phyloP scores from a whole-genome alignment of 2,797 vertebrate genomes.

The Phalloptychus januarius region DNA sequence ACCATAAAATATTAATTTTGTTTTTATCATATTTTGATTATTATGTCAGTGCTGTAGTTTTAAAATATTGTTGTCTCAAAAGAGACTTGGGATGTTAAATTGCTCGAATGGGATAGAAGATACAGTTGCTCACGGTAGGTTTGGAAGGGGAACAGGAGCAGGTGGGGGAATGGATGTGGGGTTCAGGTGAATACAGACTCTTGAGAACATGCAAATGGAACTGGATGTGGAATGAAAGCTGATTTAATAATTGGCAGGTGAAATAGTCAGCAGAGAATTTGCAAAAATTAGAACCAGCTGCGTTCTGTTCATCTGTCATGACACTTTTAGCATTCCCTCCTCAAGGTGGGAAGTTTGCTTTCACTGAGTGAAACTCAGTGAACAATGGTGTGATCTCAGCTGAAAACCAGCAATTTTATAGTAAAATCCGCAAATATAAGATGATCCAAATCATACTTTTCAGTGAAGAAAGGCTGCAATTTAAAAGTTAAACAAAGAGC shows the following conservation, averaged over 20 bases:
- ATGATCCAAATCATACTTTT: not conserved
- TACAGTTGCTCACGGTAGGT: not conserved
- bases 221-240: constrained; percentile 22
- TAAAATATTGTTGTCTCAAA: not conserved
- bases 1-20: too few relatives aligned
- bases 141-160: constrained; percentile 10
- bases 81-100: not conserved
- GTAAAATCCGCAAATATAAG: not conserved
- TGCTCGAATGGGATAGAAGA: not conserved
- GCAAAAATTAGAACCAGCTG: constrained; percentile 25
- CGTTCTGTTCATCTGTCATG: not conserved
- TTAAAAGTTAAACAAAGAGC: not conserved
- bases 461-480: not conserved
- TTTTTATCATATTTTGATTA: not conserved
- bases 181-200: constrained; percentile 15
- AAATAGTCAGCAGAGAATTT: constrained; percentile 18
- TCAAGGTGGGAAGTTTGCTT: not conserved
- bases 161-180: constrained; percentile 2
- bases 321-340: not conserved
- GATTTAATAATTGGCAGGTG: constrained; percentile 33
- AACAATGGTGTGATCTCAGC: not conserved
- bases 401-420: not conserved
- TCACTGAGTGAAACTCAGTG: not conserved
- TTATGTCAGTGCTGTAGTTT: not conserved
- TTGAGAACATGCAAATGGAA: constrained; percentile 1